phyloP scores from a whole-genome alignment of 2,113 vertebrate species.

The Zapornia atra region DNA sequence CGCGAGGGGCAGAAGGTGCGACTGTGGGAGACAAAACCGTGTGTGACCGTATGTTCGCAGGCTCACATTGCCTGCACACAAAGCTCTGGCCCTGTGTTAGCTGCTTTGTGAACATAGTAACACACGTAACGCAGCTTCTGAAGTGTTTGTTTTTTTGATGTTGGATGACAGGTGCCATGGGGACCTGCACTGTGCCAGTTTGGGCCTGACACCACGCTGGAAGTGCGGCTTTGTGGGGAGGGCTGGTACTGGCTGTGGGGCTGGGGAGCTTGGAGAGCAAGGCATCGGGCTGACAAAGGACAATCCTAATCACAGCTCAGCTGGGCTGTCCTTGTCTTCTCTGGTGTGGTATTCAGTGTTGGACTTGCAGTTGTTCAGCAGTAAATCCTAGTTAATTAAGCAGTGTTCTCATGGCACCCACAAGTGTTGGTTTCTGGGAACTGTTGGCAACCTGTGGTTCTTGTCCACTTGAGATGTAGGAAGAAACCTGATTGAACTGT shows the following conservation, averaged over 20 bases:
- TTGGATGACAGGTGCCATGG: too few relatives aligned
- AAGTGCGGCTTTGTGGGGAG: rapidly evolving
- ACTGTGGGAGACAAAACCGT: not conserved
- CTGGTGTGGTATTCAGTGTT: not conserved
- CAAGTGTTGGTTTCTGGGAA: not conserved
- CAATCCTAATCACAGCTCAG: not conserved
- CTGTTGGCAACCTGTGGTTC: not conserved
- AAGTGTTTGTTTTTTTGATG: too few relatives aligned
- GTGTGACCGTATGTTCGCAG: rapidly evolving
- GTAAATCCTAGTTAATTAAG: not conserved
- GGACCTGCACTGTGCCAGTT: not conserved
- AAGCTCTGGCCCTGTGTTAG: not conserved
- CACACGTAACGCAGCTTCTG: rapidly evolving
- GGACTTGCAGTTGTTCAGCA: not conserved
- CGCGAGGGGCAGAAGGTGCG: not conserved
- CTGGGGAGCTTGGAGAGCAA: too few relatives aligned
- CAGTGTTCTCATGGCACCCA: not conserved
- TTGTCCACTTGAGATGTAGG: not conserved
- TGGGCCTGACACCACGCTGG: not conserved
- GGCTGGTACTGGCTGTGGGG: too few relatives aligned
- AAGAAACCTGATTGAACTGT: not conserved
- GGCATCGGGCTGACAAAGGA: not conserved
- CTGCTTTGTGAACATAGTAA: not conserved
- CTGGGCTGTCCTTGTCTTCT: not conserved
- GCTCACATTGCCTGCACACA: rapidly evolving